Evolutionary conservation across 2,888 invertebrate species (phyloP).

Genomic region (Heliconius erato): DNA sequence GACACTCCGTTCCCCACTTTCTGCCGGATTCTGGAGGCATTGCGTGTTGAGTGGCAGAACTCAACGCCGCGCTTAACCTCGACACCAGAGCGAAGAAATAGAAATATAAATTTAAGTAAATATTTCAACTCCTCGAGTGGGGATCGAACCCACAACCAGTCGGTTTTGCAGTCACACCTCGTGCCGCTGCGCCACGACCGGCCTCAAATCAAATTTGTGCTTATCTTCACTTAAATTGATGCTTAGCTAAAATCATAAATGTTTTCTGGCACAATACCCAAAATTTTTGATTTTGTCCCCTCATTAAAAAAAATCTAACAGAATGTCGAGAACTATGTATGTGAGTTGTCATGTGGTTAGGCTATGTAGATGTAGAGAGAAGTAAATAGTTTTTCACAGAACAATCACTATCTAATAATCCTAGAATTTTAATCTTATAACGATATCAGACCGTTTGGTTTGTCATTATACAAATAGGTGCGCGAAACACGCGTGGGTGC

Average conservation of each 20-base stretch:
- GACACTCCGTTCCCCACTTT: too few relatives aligned
- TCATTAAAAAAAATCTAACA: not conserved
- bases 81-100: too few relatives aligned
- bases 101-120: too few relatives aligned
- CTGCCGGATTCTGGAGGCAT: too few relatives aligned
- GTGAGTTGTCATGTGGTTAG: not conserved
- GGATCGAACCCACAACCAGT: too few relatives aligned
- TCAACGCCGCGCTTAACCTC: too few relatives aligned
- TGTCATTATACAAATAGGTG: conserved; percentile 39
- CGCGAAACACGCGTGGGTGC: conserved; percentile 43
- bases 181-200: too few relatives aligned
- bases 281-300: not conserved
- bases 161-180: too few relatives aligned
- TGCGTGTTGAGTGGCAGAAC: too few relatives aligned
- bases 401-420: not conserved
- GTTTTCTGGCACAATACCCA: not conserved
- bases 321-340: not conserved
- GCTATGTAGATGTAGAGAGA: too few relatives aligned
- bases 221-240: not conserved
- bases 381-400: not conserved
- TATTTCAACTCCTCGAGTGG: too few relatives aligned
- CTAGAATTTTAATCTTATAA: not conserved
- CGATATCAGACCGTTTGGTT: conserved; percentile 1
- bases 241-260: not conserved
- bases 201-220: too few relatives aligned